phyloP scores from a whole-genome alignment of 2,888 invertebrate species.

The Epinotia brunnichana region DNA sequence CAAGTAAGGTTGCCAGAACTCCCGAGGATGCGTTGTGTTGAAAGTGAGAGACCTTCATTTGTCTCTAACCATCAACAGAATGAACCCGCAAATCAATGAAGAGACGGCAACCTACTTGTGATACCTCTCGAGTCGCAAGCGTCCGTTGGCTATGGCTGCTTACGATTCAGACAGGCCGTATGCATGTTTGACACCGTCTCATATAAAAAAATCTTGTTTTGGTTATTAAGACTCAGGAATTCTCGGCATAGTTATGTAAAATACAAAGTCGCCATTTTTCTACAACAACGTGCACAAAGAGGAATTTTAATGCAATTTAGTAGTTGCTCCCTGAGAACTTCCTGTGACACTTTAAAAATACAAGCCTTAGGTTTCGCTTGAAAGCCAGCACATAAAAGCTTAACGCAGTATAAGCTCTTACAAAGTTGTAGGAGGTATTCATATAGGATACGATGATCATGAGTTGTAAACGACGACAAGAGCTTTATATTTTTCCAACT shows the following conservation, averaged over 20 bases:
- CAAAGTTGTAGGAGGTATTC: not conserved
- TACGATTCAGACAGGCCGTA: too few species aligned
- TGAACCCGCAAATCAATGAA: too few species aligned
- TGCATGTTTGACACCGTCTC: too few species aligned
- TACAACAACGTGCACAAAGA: slow-evolving; percentile 58
- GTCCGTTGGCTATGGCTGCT: too few species aligned
- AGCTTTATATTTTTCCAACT: not conserved
- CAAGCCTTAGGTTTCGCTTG: slow-evolving; percentile 51
- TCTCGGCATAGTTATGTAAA: slow-evolving; percentile 43
- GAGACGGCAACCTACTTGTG: too few species aligned
- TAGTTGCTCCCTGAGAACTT: slow-evolving; percentile 54
- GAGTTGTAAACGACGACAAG: not conserved
- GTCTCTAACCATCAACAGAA: too few species aligned
- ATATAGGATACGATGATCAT: not conserved
- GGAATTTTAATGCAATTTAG: slow-evolving; percentile 74
- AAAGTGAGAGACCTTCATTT: too few species aligned
- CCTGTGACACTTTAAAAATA: slow-evolving; percentile 53
- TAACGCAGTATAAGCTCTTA: slow-evolving; percentile 3
- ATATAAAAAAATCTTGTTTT: not conserved
- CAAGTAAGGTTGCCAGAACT: too few species aligned
- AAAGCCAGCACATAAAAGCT: slow-evolving; percentile 53
- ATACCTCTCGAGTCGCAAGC: too few species aligned
- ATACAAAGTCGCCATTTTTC: slow-evolving; percentile 65
- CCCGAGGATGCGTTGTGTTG: too few species aligned
- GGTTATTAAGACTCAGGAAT: slow-evolving; percentile 41